Conservation (phyloP, 2,888 invertebrate species). For the Parelbella ahira region DNA sequence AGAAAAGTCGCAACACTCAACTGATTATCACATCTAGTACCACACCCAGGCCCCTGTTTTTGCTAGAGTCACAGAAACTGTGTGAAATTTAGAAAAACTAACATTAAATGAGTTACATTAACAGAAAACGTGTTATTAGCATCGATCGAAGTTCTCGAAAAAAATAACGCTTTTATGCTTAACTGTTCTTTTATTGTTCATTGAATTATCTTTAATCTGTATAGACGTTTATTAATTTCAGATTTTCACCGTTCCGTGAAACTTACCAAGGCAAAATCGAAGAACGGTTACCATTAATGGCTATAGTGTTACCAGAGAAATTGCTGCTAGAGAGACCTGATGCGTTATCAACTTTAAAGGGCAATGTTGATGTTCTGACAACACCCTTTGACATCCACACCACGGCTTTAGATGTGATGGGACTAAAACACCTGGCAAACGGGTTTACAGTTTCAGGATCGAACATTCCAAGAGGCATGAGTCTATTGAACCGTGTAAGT, state of each 20-base stretch:
- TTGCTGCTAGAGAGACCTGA: constrained; percentile 82
- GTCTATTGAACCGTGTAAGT: constrained; percentile 33
- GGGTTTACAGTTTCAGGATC: constrained; percentile 28
- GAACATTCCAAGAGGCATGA: constrained; percentile 32
- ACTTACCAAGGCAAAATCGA: constrained; percentile 86
- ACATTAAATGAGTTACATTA: no score
- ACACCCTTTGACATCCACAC: constrained; percentile 93
- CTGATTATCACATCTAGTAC: no score
- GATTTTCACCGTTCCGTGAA: constrained; percentile 32
- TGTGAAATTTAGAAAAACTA: no score
- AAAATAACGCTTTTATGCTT: no score
- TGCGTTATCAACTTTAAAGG: constrained; percentile 81
- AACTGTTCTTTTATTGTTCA: no score
- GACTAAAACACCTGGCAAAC: constrained; percentile 28
- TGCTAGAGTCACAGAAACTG: no score
- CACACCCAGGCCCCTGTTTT: no score
- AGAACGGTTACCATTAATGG: constrained; percentile 93
- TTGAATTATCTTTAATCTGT: no score
- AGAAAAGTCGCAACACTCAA: no score
- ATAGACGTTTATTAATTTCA: no score
- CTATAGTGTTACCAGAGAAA: constrained; percentile 86
- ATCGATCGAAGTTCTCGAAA: no score
- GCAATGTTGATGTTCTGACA: constrained; percentile 84
- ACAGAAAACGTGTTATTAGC: no score
- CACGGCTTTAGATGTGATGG: constrained; percentile 63